phyloP scores from a whole-genome alignment of 2,797 vertebrate species.

The Antrozous pallidus region DNA sequence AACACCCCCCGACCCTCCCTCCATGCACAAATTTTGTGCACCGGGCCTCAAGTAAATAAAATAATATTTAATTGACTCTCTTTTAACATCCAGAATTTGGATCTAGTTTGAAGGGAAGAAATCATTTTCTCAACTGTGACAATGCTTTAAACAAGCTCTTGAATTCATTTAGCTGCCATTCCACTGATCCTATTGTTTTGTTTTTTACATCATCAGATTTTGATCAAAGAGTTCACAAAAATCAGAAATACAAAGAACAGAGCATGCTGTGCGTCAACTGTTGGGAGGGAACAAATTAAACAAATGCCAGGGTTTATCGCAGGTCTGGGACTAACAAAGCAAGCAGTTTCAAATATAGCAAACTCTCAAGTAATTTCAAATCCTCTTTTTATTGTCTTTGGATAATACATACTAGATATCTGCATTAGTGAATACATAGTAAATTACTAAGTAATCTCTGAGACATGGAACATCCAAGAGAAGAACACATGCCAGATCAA shows the following conservation, averaged over 20 bases:
- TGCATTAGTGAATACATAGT: not conserved
- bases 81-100: slow-evolving; percentile 59
- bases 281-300: slow-evolving; percentile 41
- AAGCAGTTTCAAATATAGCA: slow-evolving; percentile 56
- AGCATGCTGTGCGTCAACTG: slow-evolving; percentile 56
- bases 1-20: no score
- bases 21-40: no score
- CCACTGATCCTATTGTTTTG: slow-evolving; percentile 59
- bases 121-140: slow-evolving; percentile 47
- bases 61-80: slow-evolving; percentile 56
- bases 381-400: slow-evolving; percentile 18
- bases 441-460: slow-evolving; percentile 10
- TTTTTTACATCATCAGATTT: slow-evolving; percentile 66
- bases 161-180: slow-evolving; percentile 69
- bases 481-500: not conserved
- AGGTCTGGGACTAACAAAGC: slow-evolving; percentile 1
- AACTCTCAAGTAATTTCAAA: slow-evolving; percentile 67
- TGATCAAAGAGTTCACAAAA: slow-evolving; percentile 71
- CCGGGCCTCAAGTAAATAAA: no score
- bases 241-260: slow-evolving; percentile 58
- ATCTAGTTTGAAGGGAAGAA: slow-evolving; percentile 45
- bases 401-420: not conserved
- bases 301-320: slow-evolving; percentile 44
- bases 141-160: slow-evolving; percentile 70
- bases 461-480: not conserved